Base-by-base conservation (phyloP, 64 coral and sea anemone genomes). In the Montipora foliosa region DNA sequence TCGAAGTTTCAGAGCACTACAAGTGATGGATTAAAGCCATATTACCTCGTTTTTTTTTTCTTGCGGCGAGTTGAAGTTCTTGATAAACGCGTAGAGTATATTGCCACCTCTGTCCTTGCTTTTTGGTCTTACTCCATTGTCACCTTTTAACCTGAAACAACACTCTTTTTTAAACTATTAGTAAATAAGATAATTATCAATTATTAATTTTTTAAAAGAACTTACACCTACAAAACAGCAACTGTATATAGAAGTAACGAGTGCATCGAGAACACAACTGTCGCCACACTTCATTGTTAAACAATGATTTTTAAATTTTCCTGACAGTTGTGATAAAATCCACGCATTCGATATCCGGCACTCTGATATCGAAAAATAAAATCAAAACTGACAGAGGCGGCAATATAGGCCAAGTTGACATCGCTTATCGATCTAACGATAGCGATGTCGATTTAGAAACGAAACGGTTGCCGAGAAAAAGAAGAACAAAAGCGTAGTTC, bases 341-440 rank as follows among this genome's bases (percentile, higher is more conserved):
- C 61, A 67, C 0, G 44, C 29, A 29, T 67, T 17, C 7, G 64
- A 71, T 51, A 78, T 49, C 47, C 17, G 11, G 11, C 15, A 12
- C 2, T 20, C 19, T 71, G 59, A 83, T 83, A 67, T 67, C 44
- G 58, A 83, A 13, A 17, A 46, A 71, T 0, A 71, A 21, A 64
- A 64, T 1, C 53, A n/a, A 44, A 37, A 61, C 29, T 62, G 15
- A 45, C 82, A 86, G 82, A 8, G 64, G 82, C 82, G 44, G 82
- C 25, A 86, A 86, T 84, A 84, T 86, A 71, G 72, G 82, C 82
- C 82, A 86, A 49, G 47, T 86, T 47, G 82, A 71, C 19, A 86
- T 21, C 8, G 47, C 62, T 6, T 86, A 71, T 86, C 82, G 66
- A 72, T 15, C 47, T 51, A 86, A 71, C n/a, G 82, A 86, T 49